phyloP scores from a whole-genome alignment of 2,113 vertebrate species.

The Thamnophis sirtalis region DNA sequence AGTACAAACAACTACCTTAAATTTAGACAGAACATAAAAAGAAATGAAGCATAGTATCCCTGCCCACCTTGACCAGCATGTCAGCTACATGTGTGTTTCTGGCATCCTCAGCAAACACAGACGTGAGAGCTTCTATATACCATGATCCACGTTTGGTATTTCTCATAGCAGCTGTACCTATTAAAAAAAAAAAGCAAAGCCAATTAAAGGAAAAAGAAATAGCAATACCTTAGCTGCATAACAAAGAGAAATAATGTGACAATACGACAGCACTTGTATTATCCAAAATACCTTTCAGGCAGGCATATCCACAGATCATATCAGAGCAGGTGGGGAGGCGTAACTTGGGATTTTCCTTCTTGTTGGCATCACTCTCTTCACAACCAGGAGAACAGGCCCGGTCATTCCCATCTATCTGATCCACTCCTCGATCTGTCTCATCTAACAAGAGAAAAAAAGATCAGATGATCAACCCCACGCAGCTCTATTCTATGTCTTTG shows the following conservation, averaged over 20 bases:
- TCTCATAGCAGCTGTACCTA: slow-evolving; percentile 92
- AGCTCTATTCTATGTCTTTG: background rate
- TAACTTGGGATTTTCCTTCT: slow-evolving; percentile 72
- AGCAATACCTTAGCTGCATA: background rate
- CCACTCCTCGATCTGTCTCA: slow-evolving; percentile 83
- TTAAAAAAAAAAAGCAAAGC: background rate
- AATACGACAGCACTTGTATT: background rate
- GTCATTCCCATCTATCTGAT: slow-evolving; percentile 84
- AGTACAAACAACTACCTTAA: background rate
- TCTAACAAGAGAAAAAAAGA: slow-evolving; percentile 44
- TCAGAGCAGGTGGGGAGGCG: slow-evolving; percentile 90
- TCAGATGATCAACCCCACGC: background rate
- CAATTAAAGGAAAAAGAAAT: fast-evolving
- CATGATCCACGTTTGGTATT: slow-evolving; percentile 96
- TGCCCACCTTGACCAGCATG: slow-evolving; percentile 89
- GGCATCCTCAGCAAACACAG: slow-evolving; percentile 79
- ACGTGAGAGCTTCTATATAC: slow-evolving; percentile 89
- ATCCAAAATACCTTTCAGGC: slow-evolving; percentile 83
- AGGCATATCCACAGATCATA: slow-evolving; percentile 96
- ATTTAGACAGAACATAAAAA: background rate
- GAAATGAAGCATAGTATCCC: background rate
- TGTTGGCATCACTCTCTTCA: slow-evolving; percentile 84
- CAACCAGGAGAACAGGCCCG: slow-evolving; percentile 70
- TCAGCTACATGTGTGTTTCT: slow-evolving; percentile 88
- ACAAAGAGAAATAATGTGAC: background rate